These are phyloP conservation scores for Saccostrea echinata DNA, from an alignment of 1,140 invertebrate genomes.

Conservation along the genomic window DNA sequence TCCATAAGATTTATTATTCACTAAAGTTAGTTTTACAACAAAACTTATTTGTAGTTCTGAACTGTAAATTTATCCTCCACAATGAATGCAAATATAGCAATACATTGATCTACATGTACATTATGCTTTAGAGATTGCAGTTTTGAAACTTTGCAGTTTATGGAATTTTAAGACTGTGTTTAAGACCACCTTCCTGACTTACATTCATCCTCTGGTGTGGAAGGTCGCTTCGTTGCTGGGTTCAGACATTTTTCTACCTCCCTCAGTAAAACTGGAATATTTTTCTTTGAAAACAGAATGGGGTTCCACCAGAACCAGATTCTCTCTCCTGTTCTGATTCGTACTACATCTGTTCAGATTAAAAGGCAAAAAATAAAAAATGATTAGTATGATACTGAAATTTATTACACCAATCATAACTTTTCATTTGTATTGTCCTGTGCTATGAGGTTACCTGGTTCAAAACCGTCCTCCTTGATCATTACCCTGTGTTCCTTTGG, in stretches of 20 bases:
- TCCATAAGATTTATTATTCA: too few relatives aligned
- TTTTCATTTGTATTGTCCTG: background rate
- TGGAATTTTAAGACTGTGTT: too few relatives aligned
- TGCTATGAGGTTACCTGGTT: slow-evolving; percentile 67
- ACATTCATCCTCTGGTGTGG: slow-evolving; percentile 61
- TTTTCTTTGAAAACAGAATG: slow-evolving; percentile 63
- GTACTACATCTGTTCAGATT: slow-evolving; percentile 70
- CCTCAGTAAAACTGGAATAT: slow-evolving; percentile 64
- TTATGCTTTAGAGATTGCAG: too few relatives aligned
- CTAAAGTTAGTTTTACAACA: too few relatives aligned
- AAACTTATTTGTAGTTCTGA: too few relatives aligned
- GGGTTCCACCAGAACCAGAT: slow-evolving; percentile 79
- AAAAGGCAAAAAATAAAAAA: background rate
- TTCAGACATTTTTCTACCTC: slow-evolving; percentile 75
- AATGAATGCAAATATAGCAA: too few relatives aligned
- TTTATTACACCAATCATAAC: too few relatives aligned
- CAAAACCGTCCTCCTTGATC: slow-evolving; percentile 75
- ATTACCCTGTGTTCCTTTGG: slow-evolving; percentile 76
- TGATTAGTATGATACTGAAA: too few relatives aligned
- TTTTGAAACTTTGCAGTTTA: too few relatives aligned
- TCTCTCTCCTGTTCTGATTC: slow-evolving; percentile 75
- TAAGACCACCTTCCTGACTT: background rate
- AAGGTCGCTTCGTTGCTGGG: slow-evolving; percentile 63
- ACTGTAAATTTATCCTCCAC: too few relatives aligned
- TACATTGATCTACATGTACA: too few relatives aligned